Conservation (phyloP, 2,113 vertebrate genomes). For the Glaucomys volans region DNA sequence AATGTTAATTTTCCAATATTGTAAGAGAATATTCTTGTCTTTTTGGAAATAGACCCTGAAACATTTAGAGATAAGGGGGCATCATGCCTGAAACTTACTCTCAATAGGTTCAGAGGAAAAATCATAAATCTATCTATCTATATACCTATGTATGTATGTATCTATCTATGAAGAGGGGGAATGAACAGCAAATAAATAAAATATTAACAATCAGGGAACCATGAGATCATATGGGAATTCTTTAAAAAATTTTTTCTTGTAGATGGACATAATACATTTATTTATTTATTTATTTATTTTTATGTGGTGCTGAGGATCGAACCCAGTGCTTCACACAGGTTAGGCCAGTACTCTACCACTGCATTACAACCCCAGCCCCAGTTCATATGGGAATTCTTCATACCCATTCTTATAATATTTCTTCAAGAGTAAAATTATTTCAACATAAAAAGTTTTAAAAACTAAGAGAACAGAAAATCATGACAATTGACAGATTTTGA, state of each 20-base stretch:
- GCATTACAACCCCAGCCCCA: not conserved
- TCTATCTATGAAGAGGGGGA: not conserved
- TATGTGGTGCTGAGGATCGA: too few relatives aligned
- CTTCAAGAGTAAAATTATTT: slow-evolving; percentile 42
- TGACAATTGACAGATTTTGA: slow-evolving; percentile 37
- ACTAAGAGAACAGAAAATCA: not conserved
- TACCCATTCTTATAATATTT: not conserved
- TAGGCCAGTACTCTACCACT: too few relatives aligned
- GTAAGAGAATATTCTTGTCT: not conserved
- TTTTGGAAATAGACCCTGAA: slow-evolving; percentile 40
- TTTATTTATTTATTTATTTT: too few relatives aligned
- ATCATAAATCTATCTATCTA: not conserved
- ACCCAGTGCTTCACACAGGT: too few relatives aligned
- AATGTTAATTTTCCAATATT: slow-evolving; percentile 26
- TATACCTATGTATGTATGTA: not conserved
- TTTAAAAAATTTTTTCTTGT: too few relatives aligned
- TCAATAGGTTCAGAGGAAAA: not conserved
- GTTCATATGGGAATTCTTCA: not conserved
- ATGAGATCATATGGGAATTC: not conserved
- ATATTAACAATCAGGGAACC: not conserved
- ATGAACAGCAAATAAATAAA: slow-evolving; percentile 34
- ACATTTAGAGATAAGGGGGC: not conserved
- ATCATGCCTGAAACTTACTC: slow-evolving; percentile 6
- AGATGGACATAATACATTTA: too few relatives aligned
- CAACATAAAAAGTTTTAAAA: not conserved